These are phyloP conservation scores for Oppia nitens DNA, from an alignment of 1,140 invertebrate species.

Conservation along the genomic window DNA sequence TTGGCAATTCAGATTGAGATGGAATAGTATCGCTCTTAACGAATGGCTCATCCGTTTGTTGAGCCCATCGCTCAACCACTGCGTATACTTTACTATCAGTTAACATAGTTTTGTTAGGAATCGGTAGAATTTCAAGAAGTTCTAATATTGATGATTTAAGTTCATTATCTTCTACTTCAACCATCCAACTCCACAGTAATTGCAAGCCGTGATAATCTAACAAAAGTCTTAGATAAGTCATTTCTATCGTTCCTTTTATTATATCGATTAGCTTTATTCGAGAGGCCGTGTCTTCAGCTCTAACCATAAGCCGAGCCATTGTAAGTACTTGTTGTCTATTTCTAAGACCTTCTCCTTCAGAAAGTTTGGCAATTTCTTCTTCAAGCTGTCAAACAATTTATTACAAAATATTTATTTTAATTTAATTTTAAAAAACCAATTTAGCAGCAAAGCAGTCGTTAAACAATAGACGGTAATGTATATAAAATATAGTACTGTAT, in stretches of 20 bases:
- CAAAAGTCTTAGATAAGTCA: conserved; percentile 49
- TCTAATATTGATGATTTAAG: conserved; percentile 21
- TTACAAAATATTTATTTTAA: not conserved
- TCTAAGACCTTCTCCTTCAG: conserved; percentile 49
- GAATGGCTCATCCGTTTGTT: conserved; percentile 5
- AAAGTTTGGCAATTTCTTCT: conserved; percentile 44
- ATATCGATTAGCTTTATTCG: conserved; percentile 41
- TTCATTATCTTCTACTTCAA: conserved; percentile 35
- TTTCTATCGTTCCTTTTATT: conserved; percentile 42
- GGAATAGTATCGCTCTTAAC: not conserved
- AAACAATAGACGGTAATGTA: no score
- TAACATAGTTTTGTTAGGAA: conserved; percentile 78
- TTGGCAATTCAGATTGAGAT: not conserved
- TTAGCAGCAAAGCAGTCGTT: not conserved
- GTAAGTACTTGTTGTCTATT: conserved; percentile 73
- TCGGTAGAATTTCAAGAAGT: conserved; percentile 50
- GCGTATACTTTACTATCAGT: conserved; percentile 66
- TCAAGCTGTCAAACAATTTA: conserved; percentile 17
- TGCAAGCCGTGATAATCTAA: conserved; percentile 84
- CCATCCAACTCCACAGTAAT: conserved; percentile 79
- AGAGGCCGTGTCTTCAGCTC: conserved; percentile 58
- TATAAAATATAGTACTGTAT: no score
- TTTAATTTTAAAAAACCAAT: not conserved
- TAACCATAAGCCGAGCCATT: conserved; percentile 73
- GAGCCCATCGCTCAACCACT: conserved; percentile 61